Evolutionary conservation across 2,113 vertebrate species (phyloP).

Genomic region (Colius striatus): DNA sequence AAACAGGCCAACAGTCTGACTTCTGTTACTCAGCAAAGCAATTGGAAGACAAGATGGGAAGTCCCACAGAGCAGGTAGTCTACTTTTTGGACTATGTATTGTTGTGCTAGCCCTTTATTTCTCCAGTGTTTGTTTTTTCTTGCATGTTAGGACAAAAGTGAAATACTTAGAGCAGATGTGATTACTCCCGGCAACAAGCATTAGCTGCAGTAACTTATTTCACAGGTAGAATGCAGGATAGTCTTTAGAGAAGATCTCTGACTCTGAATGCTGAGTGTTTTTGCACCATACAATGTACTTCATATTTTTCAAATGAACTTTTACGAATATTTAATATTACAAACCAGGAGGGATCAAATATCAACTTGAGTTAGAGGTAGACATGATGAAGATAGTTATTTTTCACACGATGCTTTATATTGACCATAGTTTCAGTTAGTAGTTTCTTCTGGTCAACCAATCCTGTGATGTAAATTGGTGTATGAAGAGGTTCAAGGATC

Average conservation of each 20-base stretch:
- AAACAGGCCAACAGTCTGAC: constrained; percentile 16
- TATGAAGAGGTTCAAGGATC: neutral
- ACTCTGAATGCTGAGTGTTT: neutral
- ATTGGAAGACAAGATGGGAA: neutral
- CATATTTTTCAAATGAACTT: neutral
- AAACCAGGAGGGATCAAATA: neutral
- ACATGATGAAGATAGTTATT: neutral
- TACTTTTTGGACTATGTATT: neutral
- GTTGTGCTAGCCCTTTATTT: neutral
- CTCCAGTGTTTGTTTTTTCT: neutral
- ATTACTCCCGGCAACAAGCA: neutral
- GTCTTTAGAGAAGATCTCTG: neutral
- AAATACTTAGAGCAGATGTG: neutral
- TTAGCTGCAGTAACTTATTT: neutral
- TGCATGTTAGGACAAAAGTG: neutral
- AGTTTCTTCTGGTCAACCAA: neutral
- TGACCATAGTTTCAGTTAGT: neutral
- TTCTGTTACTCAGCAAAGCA: constrained; percentile 4
- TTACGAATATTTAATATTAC: neutral
- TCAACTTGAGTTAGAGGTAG: neutral
- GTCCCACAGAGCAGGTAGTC: constrained; percentile 57
- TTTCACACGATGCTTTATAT: neutral
- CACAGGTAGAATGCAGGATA: neutral
- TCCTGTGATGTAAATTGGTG: neutral
- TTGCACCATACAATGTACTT: neutral